Evolutionary conservation across 2,113 vertebrate genomes (phyloP).

Genomic region (Dinomys branickii): DNA sequence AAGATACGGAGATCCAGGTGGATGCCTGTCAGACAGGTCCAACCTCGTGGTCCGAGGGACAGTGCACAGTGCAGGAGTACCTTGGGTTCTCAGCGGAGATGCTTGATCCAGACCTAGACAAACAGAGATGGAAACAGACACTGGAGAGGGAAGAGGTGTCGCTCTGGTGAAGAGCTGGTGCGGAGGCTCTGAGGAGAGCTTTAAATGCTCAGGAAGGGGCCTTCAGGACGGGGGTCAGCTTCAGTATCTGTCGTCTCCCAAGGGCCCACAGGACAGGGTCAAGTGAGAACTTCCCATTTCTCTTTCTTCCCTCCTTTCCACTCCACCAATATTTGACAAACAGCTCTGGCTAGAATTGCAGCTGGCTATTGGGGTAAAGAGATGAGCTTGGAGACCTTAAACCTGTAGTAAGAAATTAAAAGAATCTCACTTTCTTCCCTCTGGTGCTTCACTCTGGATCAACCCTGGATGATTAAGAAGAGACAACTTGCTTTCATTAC

Average conservation of each 20-base stretch:
- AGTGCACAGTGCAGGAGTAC: too few relatives aligned
- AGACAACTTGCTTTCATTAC: background rate
- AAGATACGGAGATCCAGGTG: accelerated
- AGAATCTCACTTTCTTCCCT: background rate
- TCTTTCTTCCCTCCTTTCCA: background rate
- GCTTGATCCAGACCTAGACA: background rate
- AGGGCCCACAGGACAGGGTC: background rate
- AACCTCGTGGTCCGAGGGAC: too few relatives aligned
- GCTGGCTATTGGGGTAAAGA: accelerated
- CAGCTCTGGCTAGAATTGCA: background rate
- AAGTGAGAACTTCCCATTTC: background rate
- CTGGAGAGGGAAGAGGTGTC: too few relatives aligned
- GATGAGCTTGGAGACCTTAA: background rate
- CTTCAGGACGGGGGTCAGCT: background rate
- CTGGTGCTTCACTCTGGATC: background rate
- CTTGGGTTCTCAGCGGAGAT: background rate
- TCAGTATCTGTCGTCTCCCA: background rate
- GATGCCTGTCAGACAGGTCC: background rate
- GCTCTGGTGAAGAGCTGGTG: too few relatives aligned
- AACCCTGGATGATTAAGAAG: background rate
- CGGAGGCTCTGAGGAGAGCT: background rate
- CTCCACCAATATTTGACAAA: background rate
- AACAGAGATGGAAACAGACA: background rate
- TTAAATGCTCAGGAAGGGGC: background rate
- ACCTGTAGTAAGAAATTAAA: background rate